Evolutionary conservation across 2,888 invertebrate species (phyloP).

Genomic region (Halictus ligatus): DNA sequence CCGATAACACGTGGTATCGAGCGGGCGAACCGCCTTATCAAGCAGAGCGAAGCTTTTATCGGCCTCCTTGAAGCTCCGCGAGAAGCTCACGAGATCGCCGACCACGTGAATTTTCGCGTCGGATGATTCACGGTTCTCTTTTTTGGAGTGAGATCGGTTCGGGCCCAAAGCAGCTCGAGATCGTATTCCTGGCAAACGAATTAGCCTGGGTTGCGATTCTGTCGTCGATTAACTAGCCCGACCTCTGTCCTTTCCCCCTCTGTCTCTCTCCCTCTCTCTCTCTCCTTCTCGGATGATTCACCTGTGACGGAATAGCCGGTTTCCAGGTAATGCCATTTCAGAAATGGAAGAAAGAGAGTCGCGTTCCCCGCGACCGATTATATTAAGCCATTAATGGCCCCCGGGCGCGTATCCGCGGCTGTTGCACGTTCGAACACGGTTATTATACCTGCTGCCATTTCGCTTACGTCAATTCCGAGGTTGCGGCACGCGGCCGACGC

Average conservation of each 20-base stretch:
- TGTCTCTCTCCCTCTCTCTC: slow-evolving; percentile 21
- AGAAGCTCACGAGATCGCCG: not conserved
- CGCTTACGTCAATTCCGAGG: slow-evolving; percentile 60
- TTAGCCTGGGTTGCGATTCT: slow-evolving; percentile 47
- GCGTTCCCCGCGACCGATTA: slow-evolving; percentile 41
- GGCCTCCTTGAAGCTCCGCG: not conserved
- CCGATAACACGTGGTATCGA: not conserved
- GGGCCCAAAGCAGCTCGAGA: slow-evolving; percentile 26
- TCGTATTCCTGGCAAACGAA: slow-evolving; percentile 63
- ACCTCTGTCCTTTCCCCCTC: slow-evolving; percentile 35
- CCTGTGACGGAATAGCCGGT: slow-evolving; percentile 59
- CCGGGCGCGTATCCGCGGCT: not conserved
- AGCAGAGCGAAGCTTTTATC: not conserved
- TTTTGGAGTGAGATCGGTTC: not conserved
- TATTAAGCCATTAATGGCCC: slow-evolving; percentile 53
- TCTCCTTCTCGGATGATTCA: slow-evolving; percentile 66
- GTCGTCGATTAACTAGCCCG: slow-evolving; percentile 60
- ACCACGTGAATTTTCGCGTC: slow-evolving; percentile 4
- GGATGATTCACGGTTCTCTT: slow-evolving; percentile 18
- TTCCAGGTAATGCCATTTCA: slow-evolving; percentile 65
- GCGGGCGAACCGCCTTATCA: not conserved
- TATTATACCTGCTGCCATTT: slow-evolving; percentile 45
- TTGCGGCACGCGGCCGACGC: slow-evolving; percentile 17
- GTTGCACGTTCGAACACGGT: slow-evolving; percentile 32
- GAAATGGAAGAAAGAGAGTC: slow-evolving; percentile 53